These are phyloP conservation scores for Columbina picui DNA, from an alignment of 2,113 vertebrate species.

Conservation along the genomic window DNA sequence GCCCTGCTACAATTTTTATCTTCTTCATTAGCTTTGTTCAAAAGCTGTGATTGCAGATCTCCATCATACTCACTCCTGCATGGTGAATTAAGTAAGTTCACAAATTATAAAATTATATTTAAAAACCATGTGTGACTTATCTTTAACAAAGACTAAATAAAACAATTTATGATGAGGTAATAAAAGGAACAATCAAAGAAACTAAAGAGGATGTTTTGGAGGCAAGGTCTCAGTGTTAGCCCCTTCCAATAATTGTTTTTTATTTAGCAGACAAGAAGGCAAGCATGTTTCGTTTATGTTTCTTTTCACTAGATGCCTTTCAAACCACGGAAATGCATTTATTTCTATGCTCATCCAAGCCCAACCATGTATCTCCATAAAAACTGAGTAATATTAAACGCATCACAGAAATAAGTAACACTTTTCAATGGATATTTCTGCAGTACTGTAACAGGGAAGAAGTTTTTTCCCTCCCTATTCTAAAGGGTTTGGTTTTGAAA, in stretches of 20 bases:
- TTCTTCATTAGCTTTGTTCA: slow-evolving; percentile 98
- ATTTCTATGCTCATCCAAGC: not conserved
- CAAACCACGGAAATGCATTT: not conserved
- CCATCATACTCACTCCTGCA: slow-evolving; percentile 96
- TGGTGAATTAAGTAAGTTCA: not conserved
- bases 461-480: not conserved
- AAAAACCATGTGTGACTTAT: not conserved
- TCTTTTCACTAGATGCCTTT: not conserved
- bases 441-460: not conserved
- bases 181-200: not conserved
- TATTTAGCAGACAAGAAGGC: not conserved
- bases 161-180: not conserved
- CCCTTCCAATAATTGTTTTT: not conserved
- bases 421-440: not conserved
- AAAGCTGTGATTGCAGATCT: slow-evolving; percentile 95
- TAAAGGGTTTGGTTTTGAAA: not conserved
- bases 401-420: not conserved
- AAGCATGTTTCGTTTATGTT: not conserved
- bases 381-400: not conserved
- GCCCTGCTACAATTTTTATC: slow-evolving; percentile 97
- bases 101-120: not conserved
- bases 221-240: not conserved
- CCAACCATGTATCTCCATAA: not conserved
- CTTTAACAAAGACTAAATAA: not conserved
- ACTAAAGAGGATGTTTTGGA: not conserved